Percentiles rank a stretch among this genome's conserved stretches.
Conservation (phyloP, 2,797 vertebrate species). For the Melanotaenia boesemani region DNA sequence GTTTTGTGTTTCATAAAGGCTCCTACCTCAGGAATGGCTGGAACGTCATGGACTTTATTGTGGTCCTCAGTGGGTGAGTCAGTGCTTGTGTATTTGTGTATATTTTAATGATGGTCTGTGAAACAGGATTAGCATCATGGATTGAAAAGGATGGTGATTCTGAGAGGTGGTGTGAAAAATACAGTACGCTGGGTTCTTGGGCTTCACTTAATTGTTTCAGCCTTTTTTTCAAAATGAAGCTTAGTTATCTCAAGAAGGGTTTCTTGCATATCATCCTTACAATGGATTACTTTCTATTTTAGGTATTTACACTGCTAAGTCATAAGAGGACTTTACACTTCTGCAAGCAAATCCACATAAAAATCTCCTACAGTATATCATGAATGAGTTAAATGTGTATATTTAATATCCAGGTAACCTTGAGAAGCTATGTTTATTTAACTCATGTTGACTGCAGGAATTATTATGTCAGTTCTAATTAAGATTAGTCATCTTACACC, state of each 20-base stretch:
- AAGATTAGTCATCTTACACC: neutral
- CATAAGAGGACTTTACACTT: neutral
- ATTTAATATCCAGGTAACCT: neutral
- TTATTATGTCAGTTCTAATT: neutral
- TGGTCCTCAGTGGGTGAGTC: constrained; percentile 98
- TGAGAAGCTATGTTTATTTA: neutral
- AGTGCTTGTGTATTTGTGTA: constrained; percentile 7
- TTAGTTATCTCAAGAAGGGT: constrained; percentile 15
- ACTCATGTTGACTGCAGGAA: neutral
- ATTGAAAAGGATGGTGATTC: constrained; percentile 13
- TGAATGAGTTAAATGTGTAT: neutral
- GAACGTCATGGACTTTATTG: constrained; percentile 99
- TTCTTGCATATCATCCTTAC: constrained; percentile 1
- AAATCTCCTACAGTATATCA: neutral
- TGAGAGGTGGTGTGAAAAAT: constrained; percentile 16
- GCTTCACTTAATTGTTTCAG: constrained; percentile 10
- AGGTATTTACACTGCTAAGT: neutral
- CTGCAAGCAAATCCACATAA: neutral
- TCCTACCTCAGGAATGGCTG: constrained; percentile 98
- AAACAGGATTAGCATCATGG: constrained; percentile 43
- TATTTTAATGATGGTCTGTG: constrained; percentile 16
- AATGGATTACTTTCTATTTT: constrained; percentile 2
- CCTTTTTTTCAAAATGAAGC: neutral
- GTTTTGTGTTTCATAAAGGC: constrained; percentile 97
- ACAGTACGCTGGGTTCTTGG: constrained; percentile 10